A percentile compares a stretch with the other conserved stretches of the same genome.
Conservation (phyloP, 2,797 vertebrate genomes). For the Anguilla pacifica region DNA sequence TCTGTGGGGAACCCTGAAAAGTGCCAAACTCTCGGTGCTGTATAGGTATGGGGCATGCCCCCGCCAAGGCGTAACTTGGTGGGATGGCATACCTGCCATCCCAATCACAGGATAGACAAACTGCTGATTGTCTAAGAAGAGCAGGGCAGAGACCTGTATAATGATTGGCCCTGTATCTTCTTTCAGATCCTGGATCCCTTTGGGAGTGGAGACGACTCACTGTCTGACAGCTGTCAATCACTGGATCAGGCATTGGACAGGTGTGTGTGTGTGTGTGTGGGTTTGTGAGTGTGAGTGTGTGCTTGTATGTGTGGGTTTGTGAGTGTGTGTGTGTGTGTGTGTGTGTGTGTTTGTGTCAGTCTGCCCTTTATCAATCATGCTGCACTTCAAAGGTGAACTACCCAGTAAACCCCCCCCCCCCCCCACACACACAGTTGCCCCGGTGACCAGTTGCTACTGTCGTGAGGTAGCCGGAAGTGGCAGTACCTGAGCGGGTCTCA, state of each 20-base stretch:
- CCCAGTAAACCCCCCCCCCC: constrained; percentile 4
- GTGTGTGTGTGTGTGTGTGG: constrained; percentile 62
- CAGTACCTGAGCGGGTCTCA: constrained; percentile 76
- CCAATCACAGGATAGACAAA: neutral
- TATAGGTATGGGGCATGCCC: too few relatives aligned
- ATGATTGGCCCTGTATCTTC: constrained; percentile 44
- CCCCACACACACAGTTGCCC: neutral
- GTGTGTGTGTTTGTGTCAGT: neutral
- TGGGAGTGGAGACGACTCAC: constrained; percentile 80
- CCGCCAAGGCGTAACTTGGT: too few relatives aligned
- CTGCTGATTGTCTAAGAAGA: neutral
- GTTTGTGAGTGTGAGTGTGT: too few relatives aligned
- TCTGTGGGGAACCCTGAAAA: too few relatives aligned
- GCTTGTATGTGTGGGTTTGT: neutral
- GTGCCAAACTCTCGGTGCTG: too few relatives aligned
- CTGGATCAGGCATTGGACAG: constrained; percentile 89
- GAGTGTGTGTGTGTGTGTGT: neutral
- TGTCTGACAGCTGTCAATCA: constrained; percentile 89
- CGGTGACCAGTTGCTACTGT: neutral
- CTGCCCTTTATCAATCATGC: neutral
- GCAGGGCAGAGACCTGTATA: neutral
- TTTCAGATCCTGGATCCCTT: constrained; percentile 85
- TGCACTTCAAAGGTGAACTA: neutral
- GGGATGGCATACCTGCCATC: too few relatives aligned
- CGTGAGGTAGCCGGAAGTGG: constrained; percentile 48